Percentiles rank a stretch among this genome's conserved stretches.
phyloP scores from a whole-genome alignment of 2,113 vertebrate species.

The Poicephalus gulielmi region DNA sequence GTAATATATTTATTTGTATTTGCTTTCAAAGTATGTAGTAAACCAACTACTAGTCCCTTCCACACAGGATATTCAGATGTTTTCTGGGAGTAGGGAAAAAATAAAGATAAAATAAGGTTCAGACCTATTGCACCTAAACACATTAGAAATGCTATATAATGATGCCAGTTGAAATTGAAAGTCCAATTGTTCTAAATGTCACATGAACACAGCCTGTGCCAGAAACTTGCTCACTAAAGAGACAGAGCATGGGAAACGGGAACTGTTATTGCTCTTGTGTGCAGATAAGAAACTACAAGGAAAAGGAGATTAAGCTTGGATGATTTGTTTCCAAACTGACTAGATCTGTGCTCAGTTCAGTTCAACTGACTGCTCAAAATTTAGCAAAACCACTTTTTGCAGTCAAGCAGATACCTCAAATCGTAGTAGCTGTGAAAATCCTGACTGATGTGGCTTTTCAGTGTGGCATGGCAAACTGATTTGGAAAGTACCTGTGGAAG shows the following conservation, averaged over 20 bases:
- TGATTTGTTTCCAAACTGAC: neutral
- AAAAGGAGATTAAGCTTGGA: neutral
- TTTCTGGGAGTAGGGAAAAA: neutral
- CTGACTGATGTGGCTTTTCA: neutral
- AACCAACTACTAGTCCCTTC: neutral
- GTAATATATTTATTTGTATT: neutral
- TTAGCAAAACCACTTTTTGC: neutral
- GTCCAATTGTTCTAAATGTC: constrained; percentile 24
- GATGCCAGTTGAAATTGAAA: neutral
- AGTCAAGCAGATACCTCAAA: neutral
- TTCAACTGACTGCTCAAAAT: neutral
- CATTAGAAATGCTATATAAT: neutral
- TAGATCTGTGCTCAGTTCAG: neutral
- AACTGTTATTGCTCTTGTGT: neutral
- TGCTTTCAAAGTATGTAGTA: neutral
- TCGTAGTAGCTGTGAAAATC: neutral
- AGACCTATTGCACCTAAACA: neutral
- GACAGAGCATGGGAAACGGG: constrained; percentile 6
- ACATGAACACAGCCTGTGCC: neutral
- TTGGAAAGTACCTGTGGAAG: neutral
- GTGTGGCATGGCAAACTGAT: neutral
- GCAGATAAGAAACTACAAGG: neutral
- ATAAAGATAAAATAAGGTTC: neutral
- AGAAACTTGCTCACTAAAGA: neutral
- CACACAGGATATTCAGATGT: neutral